Evolutionary conservation across 2,888 invertebrate genomes (phyloP).

Genomic region (Eristalinus aeneus): DNA sequence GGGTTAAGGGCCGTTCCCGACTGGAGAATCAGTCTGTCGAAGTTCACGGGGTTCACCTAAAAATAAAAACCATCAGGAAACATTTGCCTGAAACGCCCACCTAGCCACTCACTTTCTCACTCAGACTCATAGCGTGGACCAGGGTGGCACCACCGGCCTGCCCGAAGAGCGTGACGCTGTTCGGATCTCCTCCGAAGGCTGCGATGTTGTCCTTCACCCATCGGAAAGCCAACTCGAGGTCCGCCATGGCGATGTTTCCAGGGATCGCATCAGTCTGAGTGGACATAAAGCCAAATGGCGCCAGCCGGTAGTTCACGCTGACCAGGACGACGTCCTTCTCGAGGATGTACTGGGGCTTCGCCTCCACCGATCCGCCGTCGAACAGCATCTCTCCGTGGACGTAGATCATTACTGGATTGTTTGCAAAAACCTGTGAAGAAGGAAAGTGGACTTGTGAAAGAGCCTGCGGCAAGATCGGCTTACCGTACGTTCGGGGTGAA

Average conservation of each 20-base stretch:
- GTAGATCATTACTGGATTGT: slow-evolving; percentile 80
- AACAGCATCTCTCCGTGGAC: slow-evolving; percentile 81
- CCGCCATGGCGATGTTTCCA: slow-evolving; percentile 83
- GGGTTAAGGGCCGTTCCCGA: slow-evolving; percentile 82
- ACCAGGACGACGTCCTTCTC: slow-evolving; percentile 81
- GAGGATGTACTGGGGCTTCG: slow-evolving; percentile 80
- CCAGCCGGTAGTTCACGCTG: slow-evolving; percentile 81
- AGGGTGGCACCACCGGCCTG: slow-evolving; percentile 82
- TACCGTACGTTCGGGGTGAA: slow-evolving; percentile 75
- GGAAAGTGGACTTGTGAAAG: neutral
- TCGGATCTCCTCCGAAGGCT: slow-evolving; percentile 81
- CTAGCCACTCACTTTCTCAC: slow-evolving; percentile 76
- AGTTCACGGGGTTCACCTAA: slow-evolving; percentile 74
- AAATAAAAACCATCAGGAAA: neutral
- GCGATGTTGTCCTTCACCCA: slow-evolving; percentile 82
- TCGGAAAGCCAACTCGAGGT: slow-evolving; percentile 81
- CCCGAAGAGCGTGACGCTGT: slow-evolving; percentile 81
- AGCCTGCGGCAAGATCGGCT: neutral
- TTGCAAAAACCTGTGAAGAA: slow-evolving; percentile 64
- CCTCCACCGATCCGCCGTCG: slow-evolving; percentile 79
- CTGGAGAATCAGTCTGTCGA: slow-evolving; percentile 82
- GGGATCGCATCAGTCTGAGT: slow-evolving; percentile 81
- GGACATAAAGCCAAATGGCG: slow-evolving; percentile 82
- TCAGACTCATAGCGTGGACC: slow-evolving; percentile 81
- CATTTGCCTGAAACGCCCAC: neutral